Conservation (phyloP, 1,140 invertebrate genomes). For the Drosophila novamexicana region DNA sequence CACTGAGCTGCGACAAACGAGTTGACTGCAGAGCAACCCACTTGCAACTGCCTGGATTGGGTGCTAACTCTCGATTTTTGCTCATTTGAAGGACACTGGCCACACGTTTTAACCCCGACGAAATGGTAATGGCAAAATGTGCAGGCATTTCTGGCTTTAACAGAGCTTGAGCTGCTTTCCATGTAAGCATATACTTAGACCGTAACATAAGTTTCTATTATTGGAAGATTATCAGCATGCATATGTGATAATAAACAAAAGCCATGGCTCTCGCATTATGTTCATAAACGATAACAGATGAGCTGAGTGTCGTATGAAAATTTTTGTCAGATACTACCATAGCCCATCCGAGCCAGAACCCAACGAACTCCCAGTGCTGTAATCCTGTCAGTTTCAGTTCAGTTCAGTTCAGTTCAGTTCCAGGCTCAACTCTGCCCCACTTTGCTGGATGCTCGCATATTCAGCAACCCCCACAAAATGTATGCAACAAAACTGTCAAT, state of each 20-base stretch:
- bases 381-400: conserved; percentile 44
- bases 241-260: neutral
- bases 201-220: neutral
- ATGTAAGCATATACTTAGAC: neutral
- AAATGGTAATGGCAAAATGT: neutral
- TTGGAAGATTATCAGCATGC: neutral
- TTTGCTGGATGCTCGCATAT: conserved; percentile 6
- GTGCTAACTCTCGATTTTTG: conserved; percentile 36
- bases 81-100: conserved; percentile 36
- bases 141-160: neutral
- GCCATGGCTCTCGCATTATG: conserved; percentile 29
- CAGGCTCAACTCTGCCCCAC: neutral
- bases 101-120: conserved; percentile 17
- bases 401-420: neutral
- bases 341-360: neutral
- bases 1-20: conserved; percentile 38
- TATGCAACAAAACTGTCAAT: conserved; percentile 58
- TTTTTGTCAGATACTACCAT: conserved; percentile 28
- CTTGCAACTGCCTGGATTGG: neutral
- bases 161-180: neutral
- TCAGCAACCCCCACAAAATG: conserved; percentile 37
- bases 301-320: conserved; percentile 32
- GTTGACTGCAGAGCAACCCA: conserved; percentile 38
- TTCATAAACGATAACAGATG: conserved; percentile 27
- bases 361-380: neutral